Evolutionary conservation across 2,113 vertebrate species (phyloP), one percentile per base, ranked within the genome.

Genomic region (Ia io): DNA sequence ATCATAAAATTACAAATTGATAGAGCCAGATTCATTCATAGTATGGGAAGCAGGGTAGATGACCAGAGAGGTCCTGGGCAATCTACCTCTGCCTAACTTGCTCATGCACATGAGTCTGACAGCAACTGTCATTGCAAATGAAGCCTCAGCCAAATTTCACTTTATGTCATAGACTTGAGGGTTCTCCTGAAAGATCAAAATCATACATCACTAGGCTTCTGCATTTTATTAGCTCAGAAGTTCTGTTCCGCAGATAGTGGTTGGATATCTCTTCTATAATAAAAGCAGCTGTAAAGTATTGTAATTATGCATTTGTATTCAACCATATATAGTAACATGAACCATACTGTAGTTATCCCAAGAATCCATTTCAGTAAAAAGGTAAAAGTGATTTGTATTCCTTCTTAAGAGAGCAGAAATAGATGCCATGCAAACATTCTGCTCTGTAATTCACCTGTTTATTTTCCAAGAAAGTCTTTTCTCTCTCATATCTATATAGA

Each of bases 381-480:
- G 28, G 4, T 69, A 44, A 28, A 93, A 84, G 42, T 80, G 61
- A 70, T 77, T 77, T 96, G 7, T 67, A 71, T 73, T 89, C 23
- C 25, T 74, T 90, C 74, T 89, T 59, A 85, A 85, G 49, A 87
- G 28, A 80, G 25, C 59, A 76, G 85, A 76, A 93, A 77, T 63
- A n/a, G 83, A 65, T 90, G 37, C 44, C 20, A 23, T 69, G 11
- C 18, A 85, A 69, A 88, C 35, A 11, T 93, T 79, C 14, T 76
- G 30, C 35, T 47, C 37, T 92, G 16, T 47, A 73, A 37, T 79
- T 84, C 42, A 87, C 20, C 23, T 80, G 16, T 83, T 35, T 74
- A 37, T 91, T 87, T 80, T 76, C 53, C 20, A 82, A 63, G 65
- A 95, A 90, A 80, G 18, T 37, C 2, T n/a, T 90, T 88, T 88